Conservation (phyloP, 2,888 invertebrate species). For the Toxonevra muliebris region DNA sequence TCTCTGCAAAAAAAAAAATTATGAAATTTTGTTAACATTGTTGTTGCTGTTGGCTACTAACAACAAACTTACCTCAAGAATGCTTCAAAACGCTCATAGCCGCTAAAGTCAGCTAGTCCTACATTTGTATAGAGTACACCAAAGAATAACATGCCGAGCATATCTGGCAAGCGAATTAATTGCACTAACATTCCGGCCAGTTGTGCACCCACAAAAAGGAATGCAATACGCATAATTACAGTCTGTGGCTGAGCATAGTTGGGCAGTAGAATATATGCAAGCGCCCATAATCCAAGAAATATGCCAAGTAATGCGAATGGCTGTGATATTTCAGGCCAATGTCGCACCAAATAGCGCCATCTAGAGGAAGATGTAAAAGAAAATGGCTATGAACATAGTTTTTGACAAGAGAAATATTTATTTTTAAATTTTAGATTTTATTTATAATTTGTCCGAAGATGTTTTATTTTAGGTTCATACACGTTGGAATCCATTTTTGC, state of each 20-base stretch:
- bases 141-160: constrained; percentile 72
- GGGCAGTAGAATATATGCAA: constrained; percentile 60
- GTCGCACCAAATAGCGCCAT: constrained; percentile 57
- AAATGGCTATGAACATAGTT: too few relatives aligned
- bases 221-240: constrained; percentile 60
- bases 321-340: constrained; percentile 61
- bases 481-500: too few relatives aligned
- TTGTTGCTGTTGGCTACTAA: too few relatives aligned
- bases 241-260: constrained; percentile 54
- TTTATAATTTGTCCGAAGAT: too few relatives aligned
- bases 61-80: constrained; percentile 64
- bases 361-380: constrained; percentile 43
- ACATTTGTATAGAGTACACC: constrained; percentile 69
- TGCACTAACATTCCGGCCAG: constrained; percentile 58
- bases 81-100: constrained; percentile 65
- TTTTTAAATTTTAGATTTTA: too few relatives aligned
- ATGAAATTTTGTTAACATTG: neutral
- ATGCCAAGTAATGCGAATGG: constrained; percentile 59
- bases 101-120: constrained; percentile 65
- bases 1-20: constrained; percentile 63
- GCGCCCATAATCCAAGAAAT: constrained; percentile 62
- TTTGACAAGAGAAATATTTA: too few relatives aligned
- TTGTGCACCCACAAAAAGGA: constrained; percentile 63
- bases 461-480: too few relatives aligned
- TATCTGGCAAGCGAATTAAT: constrained; percentile 65